A percentile compares a stretch with the other conserved stretches of the same genome.
Evolutionary conservation across 2,113 vertebrate genomes (phyloP).

Genomic region (Rattus rattus): DNA sequence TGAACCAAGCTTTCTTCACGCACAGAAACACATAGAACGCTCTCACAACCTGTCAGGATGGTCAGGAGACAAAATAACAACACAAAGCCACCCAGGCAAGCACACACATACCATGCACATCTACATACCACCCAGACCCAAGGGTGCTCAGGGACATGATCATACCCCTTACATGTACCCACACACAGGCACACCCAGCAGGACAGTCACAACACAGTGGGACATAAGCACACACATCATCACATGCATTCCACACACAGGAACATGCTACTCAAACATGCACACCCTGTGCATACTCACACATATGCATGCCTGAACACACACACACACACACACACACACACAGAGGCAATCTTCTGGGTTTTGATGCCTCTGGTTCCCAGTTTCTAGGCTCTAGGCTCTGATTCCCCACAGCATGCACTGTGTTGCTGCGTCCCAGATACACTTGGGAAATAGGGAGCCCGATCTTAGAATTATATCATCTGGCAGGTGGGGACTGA

Average conservation of each 20-base stretch:
- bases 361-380: neutral
- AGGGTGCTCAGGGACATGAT: neutral
- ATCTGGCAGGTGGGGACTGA: neutral
- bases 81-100: no score
- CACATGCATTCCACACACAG: neutral
- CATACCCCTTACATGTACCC: neutral
- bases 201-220: neutral
- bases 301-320: no score
- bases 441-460: neutral
- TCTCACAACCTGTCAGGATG: neutral
- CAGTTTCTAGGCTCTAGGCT: neutral
- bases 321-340: neutral
- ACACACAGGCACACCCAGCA: neutral
- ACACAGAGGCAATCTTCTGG: neutral
- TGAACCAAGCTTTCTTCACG: neutral
- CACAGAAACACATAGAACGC: neutral
- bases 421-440: neutral
- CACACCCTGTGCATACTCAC: neutral
- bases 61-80: neutral
- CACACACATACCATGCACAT: accelerated
- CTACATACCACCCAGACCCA: neutral
- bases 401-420: neutral
- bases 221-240: neutral
- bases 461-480: neutral
- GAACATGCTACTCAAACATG: neutral